Percentiles rank a stretch among this genome's conserved stretches.
Conservation (phyloP, 2,113 vertebrate genomes). For the Microcebus jonahi region DNA sequence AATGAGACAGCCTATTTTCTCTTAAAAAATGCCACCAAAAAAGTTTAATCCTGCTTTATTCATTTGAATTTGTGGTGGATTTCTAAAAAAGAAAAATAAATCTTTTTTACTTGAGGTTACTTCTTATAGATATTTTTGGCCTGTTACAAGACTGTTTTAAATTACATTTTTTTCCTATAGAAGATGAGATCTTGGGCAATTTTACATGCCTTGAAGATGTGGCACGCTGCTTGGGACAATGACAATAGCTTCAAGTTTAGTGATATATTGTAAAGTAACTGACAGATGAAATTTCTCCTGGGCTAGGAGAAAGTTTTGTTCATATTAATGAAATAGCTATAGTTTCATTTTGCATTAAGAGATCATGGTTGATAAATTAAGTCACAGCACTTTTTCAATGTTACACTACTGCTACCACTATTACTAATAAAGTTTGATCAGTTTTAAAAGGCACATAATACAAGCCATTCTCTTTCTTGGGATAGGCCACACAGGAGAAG, state of each 20-base stretch:
- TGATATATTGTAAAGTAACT: conserved; percentile 48
- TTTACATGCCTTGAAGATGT: conserved; percentile 79
- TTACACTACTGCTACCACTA: neutral
- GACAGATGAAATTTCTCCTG: conserved; percentile 64
- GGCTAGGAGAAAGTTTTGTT: conserved; percentile 72
- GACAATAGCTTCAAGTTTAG: conserved; percentile 81
- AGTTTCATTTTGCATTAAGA: conserved; percentile 71
- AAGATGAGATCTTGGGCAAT: conserved; percentile 50
- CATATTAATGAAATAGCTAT: conserved; percentile 53
- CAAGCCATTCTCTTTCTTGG: neutral
- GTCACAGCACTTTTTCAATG: conserved; percentile 39
- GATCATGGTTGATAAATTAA: neutral
- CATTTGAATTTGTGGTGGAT: conserved; percentile 60
- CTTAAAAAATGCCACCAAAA: conserved; percentile 80
- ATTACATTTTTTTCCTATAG: conserved; percentile 50
- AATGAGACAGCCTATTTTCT: conserved; percentile 78
- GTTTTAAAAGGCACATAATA: neutral
- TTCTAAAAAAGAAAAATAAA: conserved; percentile 35
- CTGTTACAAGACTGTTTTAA: neutral
- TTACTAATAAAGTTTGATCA: neutral
- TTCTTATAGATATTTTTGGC: conserved; percentile 61
- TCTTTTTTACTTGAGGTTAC: conserved; percentile 46
- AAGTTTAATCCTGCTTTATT: conserved; percentile 43
- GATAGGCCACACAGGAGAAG: neutral
- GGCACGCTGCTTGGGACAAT: conserved; percentile 84